Evolutionary conservation across 2,888 invertebrate genomes (phyloP).

Genomic region (Heteropelma amictum): DNA sequence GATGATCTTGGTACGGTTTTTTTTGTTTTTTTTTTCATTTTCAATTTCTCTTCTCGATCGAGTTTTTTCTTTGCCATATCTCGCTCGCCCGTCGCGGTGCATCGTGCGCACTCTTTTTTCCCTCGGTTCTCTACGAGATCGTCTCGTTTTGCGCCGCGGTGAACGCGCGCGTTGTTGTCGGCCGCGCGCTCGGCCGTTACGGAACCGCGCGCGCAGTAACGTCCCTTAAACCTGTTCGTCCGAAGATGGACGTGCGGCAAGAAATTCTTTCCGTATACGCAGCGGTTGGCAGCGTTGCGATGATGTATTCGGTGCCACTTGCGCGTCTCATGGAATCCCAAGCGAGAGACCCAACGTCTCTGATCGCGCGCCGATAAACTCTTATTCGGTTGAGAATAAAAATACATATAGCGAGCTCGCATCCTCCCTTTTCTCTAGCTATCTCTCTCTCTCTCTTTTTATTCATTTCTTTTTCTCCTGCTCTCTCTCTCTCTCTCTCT

Average conservation of each 20-base stretch:
- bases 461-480: conserved; percentile 26
- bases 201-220: conserved; percentile 58
- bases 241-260: conserved; percentile 62
- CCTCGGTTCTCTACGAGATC: conserved; percentile 9
- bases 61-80: conserved; percentile 16
- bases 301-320: conserved; percentile 66
- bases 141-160: conserved; percentile 31
- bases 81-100: conserved; percentile 3
- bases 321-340: conserved; percentile 63
- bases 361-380: conserved; percentile 66
- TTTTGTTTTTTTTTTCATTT: neutral
- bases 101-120: conserved; percentile 7
- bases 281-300: conserved; percentile 61
- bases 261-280: conserved; percentile 65
- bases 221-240: conserved; percentile 62
- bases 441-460: conserved; percentile 13
- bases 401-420: conserved; percentile 52
- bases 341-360: conserved; percentile 57
- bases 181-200: conserved; percentile 47
- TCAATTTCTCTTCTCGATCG: neutral
- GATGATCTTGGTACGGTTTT: neutral
- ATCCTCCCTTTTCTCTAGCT: conserved; percentile 24
- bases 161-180: conserved; percentile 24
- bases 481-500: conserved; percentile 20
- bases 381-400: conserved; percentile 62